Base-by-base conservation (phyloP, 2,113 vertebrate genomes). In the Amblyopsis rosae region DNA sequence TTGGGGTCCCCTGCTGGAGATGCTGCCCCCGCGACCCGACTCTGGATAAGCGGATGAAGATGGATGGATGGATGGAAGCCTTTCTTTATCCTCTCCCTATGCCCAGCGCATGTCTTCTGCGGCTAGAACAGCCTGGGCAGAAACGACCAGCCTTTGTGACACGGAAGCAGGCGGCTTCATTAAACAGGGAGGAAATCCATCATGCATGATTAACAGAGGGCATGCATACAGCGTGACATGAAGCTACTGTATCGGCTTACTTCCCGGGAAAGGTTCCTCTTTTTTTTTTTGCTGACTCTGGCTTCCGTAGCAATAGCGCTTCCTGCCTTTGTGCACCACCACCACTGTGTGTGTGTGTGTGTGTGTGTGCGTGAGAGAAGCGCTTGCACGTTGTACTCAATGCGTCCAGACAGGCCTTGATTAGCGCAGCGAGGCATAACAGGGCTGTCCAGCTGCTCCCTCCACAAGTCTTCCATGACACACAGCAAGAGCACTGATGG, bases 371-470 rank as follows among this genome's bases (percentile, higher is more conserved):
- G 5, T 59, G 12, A 9, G 13, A 56, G 3, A 58, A 6, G 10
- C 7, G 3, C 16, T 1, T 62, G 60, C 3, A 6, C 50, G 47
- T 64, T 47, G 48, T 65, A 26, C 33, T 56, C 48, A 63, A 10
- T 65, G 61, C 69, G 64, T 78, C 45, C 45, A 67, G 76, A 77
- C 76, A 76, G 59, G 26, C 65, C 61, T 62, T 74, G 81, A 80
- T 88, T 73, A 84, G 72, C 4, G 26, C 79, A 80, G 73, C 70
- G 59, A 68, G 75, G 55, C 45, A 7, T 57, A 75, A 61, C 74
- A 59, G 69, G 61, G 16, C 3, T 59, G 61, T 82, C 77, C 81
- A 82, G 75, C 82, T 85, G 79, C 82, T 78, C 77, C 69, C 62
- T 85, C 35, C 65, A 75, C 74, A 80, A 76, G 69, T 68, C 46